A percentile compares a stretch with the other conserved stretches of the same genome.
Evolutionary conservation across 2,888 invertebrate species (phyloP).

Genomic region (Hirtodrosophila duncani): DNA sequence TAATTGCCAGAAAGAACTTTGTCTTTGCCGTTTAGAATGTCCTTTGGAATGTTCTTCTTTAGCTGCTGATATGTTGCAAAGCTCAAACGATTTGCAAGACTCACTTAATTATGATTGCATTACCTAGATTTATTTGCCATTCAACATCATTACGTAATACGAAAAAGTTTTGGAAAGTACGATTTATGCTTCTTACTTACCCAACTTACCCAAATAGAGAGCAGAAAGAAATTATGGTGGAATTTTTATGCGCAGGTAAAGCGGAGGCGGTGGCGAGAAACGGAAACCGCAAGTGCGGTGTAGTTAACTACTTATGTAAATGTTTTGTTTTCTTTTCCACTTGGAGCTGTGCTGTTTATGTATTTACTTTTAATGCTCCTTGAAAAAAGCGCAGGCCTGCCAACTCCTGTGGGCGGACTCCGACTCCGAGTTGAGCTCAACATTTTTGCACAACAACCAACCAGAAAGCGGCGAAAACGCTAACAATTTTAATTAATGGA

Average conservation of each 20-base stretch:
- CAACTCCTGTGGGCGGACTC: conserved; percentile 16
- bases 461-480: conserved; percentile 56
- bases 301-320: conserved; percentile 69
- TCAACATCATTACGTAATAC: conserved; percentile 44
- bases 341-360: conserved; percentile 54
- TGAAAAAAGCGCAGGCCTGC: conserved; percentile 22
- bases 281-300: conserved; percentile 39
- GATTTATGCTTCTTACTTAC: conserved; percentile 56
- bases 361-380: conserved; percentile 67
- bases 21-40: conserved; percentile 20
- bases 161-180: conserved; percentile 58
- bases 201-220: no score
- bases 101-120: conserved; percentile 56
- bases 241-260: conserved; percentile 8
- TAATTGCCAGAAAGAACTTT: conserved; percentile 55
- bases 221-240: no score
- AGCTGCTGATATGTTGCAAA: no score
- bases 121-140: conserved; percentile 62
- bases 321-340: conserved; percentile 48
- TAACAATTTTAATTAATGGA: conserved; percentile 77
- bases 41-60: conserved; percentile 1
- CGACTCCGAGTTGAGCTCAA: conserved; percentile 17
- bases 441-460: conserved; percentile 48
- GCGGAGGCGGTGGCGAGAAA: conserved; percentile 3
- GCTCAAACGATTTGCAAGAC: conserved; percentile 14